Evolutionary conservation across 2,113 vertebrate genomes (phyloP), one percentile per base, ranked within the genome.

Genomic region (Pseudonaja textilis): DNA sequence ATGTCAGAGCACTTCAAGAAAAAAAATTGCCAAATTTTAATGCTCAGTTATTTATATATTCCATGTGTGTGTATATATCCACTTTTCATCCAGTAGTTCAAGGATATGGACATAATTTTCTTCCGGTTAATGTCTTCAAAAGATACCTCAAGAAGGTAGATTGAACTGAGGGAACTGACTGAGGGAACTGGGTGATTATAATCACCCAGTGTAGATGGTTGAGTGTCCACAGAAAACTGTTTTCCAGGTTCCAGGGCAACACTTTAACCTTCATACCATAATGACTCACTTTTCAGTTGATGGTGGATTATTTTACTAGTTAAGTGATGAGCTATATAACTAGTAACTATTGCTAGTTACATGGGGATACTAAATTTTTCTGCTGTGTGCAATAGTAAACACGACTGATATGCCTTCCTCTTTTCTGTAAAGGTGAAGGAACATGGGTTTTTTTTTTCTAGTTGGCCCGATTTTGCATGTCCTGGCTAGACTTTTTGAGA

Each of bases 401-500:
- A 11, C 12, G 25, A 26, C 74, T 42, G 23, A 56, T 8, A 59
- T 94, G 93, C 87, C 42, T 89, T 4, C 12, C 47, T 92, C 0
- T 92, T 14, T 85, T 89, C 52, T 91, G 2, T 86, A 59, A 26
- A 0, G 1, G 54, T 74, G 20, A 81, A 87, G 34, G 50, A 95
- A 94, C 88, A 90, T 81, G 61, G 93, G 50, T 5, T 86, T 94
- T 95, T 87, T 90, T 11, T 93, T 57, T 5, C 9, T 14, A 56
- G 9, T 89, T 94, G 88, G 39, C 92, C 54, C 93, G 42, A 14
- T 94, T 90, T 26, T 20, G n/a, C 54, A 61, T 18, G 47, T 87
- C 55, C 61, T 74, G 14, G 18, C 89, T 95, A 39, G 74, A 91
- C 89, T 50, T 85, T 89, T 47, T 26, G 25, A 86, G 86, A 50